These are phyloP conservation scores for Brachyopa scutellaris DNA, from an alignment of 2,888 invertebrate species.

Conservation along the genomic window DNA sequence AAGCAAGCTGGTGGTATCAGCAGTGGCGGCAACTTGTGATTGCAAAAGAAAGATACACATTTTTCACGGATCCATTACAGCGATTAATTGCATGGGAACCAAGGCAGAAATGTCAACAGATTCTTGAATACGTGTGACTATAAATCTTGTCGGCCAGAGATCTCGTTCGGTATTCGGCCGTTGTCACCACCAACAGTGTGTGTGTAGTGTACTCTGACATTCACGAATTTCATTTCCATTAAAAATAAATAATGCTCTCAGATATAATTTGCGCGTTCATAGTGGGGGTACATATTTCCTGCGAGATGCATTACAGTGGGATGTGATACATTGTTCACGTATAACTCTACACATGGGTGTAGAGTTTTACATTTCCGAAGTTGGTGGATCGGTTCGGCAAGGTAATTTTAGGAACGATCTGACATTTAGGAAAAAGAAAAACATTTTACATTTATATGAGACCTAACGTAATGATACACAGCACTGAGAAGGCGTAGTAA, in stretches of 20 bases:
- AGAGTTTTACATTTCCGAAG: neutral
- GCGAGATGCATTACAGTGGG: slow-evolving; percentile 56
- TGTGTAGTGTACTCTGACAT: slow-evolving; percentile 42
- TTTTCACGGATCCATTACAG: slow-evolving; percentile 66
- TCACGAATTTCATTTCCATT: slow-evolving; percentile 67
- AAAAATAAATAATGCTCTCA: slow-evolving; percentile 61
- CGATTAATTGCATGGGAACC: slow-evolving; percentile 71
- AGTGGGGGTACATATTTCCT: slow-evolving; percentile 44
- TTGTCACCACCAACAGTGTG: slow-evolving; percentile 34
- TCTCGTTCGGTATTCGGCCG: slow-evolving; percentile 47
- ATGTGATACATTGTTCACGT: slow-evolving; percentile 34
- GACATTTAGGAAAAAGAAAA: neutral
- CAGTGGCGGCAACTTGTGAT: slow-evolving; percentile 51
- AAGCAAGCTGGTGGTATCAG: slow-evolving; percentile 38
- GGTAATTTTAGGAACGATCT: neutral
- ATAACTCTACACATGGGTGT: slow-evolving; percentile 9
- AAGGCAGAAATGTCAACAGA: slow-evolving; percentile 66
- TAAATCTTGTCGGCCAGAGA: slow-evolving; percentile 65
- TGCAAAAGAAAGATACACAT: slow-evolving; percentile 47
- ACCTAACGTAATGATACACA: neutral
- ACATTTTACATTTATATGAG: neutral
- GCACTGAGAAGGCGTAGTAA: neutral
- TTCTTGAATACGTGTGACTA: slow-evolving; percentile 66
- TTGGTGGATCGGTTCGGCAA: neutral
- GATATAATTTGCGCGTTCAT: slow-evolving; percentile 37